phyloP scores from a whole-genome alignment of 2,113 vertebrate species.

The Neotoma lepida region DNA sequence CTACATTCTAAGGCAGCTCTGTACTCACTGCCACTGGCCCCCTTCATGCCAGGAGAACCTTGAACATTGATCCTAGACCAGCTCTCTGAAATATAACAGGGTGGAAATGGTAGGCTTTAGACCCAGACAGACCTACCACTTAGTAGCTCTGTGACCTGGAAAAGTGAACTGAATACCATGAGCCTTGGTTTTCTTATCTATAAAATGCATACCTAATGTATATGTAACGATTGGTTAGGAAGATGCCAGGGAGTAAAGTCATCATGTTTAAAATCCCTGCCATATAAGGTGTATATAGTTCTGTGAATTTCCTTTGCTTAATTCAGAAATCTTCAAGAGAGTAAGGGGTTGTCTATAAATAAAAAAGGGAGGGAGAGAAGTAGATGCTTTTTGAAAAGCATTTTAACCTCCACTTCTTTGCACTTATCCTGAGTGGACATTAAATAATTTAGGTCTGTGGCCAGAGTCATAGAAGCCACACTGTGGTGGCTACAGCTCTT shows the following conservation, averaged over 20 bases:
- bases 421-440: neutral
- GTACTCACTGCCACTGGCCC: neutral
- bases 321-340: constrained; percentile 6
- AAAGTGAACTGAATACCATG: neutral
- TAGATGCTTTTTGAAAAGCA: constrained; percentile 21
- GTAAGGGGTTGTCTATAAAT: neutral
- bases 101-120: neutral
- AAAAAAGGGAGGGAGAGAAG: neutral
- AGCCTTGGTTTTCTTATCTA: constrained; percentile 3
- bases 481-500: neutral
- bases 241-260: constrained; percentile 29
- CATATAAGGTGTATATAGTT: neutral
- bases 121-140: neutral
- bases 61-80: neutral
- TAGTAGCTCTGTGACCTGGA: neutral
- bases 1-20: neutral
- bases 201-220: neutral
- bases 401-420: neutral
- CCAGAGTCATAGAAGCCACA: neutral
- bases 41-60: neutral
- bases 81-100: neutral
- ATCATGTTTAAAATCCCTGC: neutral
- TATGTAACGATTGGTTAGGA: neutral
- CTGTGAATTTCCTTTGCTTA: neutral
- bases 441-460: constrained; percentile 18